Base-by-base conservation (phyloP, 1,140 invertebrate species). In the Leptoteleia sp. region DNA sequence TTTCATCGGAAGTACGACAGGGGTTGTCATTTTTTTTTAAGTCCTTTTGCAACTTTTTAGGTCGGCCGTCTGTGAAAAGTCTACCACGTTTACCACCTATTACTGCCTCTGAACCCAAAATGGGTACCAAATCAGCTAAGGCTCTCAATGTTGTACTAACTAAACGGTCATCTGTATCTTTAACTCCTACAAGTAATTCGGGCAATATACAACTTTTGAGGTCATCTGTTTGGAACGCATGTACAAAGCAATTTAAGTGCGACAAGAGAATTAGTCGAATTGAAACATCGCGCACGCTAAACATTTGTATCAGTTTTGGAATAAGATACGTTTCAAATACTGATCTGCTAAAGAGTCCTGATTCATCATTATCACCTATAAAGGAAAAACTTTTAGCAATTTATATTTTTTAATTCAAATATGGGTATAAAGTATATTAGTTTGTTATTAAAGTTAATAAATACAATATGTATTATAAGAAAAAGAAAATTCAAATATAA, bases 11-110 rank as follows among this genome's bases (percentile, higher is more conserved):
- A 17, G 9, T 1, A 17, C 9, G 15, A 52, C 31, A 15, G 13
- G 9, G 62, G 57, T 38, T 67, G 27, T 15, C 35, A 67, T 73
- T 75, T 73, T 62, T 79, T 82, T 84, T 82, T 65, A 43, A 31
- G 38, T 38, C 40, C 16, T 35, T 80, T 11, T 75, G 83, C 11
- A 81, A 50, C 72, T 85, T 89, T 67, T 91, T 91, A 1, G 96
- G 95, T 72, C 93, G 90, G 7, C 95, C 95, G 85, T 96, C 95
- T 3, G 94, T 94, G 81, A 97, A 97, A 33, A 95, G 89, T 86
- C 93, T 94, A 0, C 91, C 92, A 54, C 95, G 91, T 79, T 94
- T 94, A 0, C 95, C 94, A 8, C 96, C 95, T 38, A 97, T 93
- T 0, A 97, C 95, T 12, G 92, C 91, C 0, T 93, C 91, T 11